Evolutionary conservation across 2,797 vertebrate genomes (phyloP).

Genomic region (Pipistrellus pipistrellus): DNA sequence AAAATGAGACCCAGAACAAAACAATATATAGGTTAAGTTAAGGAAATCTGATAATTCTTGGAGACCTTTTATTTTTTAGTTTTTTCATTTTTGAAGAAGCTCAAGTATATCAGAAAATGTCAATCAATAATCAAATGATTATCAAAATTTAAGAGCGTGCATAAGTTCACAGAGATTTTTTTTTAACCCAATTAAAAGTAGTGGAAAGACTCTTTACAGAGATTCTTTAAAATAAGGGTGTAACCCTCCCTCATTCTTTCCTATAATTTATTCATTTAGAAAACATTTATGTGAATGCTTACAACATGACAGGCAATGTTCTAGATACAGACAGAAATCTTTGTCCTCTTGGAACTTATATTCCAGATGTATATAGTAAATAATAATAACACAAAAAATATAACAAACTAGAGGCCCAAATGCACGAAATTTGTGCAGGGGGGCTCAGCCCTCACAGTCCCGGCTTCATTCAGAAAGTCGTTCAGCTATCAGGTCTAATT

Average conservation of each 20-base stretch:
- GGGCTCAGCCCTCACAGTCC: too few relatives aligned
- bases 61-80: slow-evolving; percentile 58
- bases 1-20: slow-evolving; percentile 34
- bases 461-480: too few relatives aligned
- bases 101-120: slow-evolving; percentile 54
- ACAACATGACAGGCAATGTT: not conserved
- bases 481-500: too few relatives aligned
- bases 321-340: slow-evolving; percentile 37
- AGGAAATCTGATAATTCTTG: slow-evolving; percentile 45
- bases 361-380: slow-evolving; percentile 13
- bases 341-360: slow-evolving; percentile 52
- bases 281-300: slow-evolving; percentile 37
- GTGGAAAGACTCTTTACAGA: not conserved
- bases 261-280: slow-evolving; percentile 37
- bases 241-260: not conserved
- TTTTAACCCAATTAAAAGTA: slow-evolving; percentile 59
- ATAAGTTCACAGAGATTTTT: slow-evolving; percentile 62
- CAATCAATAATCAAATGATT: slow-evolving; percentile 23
- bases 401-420: not conserved
- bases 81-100: slow-evolving; percentile 13
- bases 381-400: slow-evolving; percentile 46
- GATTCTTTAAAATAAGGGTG: slow-evolving; percentile 8
- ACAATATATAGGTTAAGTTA: slow-evolving; percentile 16
- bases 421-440: too few relatives aligned
- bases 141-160: not conserved